Evolutionary conservation across 2,113 vertebrate genomes (phyloP), one percentile per base, ranked within the genome.

Genomic region (Haplochromis vanheusdeni): DNA sequence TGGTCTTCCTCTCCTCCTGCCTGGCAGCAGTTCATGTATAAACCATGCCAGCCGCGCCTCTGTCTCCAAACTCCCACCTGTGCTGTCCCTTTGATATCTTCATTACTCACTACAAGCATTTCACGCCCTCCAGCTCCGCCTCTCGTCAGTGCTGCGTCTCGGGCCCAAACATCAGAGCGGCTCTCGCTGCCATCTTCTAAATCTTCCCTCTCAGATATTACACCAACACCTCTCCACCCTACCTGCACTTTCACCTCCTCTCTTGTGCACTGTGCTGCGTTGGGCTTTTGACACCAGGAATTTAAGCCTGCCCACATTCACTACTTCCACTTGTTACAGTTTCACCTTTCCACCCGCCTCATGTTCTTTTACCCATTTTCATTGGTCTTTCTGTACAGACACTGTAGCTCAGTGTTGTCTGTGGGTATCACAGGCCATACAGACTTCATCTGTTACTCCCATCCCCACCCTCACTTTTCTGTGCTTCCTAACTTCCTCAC

Each of bases 241-340:
- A 13, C 62, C 62, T 68, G 33, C 11, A 12, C 33, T 21, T 21
- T 68, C 58, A 7, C 31, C 19, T 21, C 6, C 19, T 68, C 33
- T 68, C 62, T 68, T 68, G 62, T 56, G 21, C 12, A 5, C 54
- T 26, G 54, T 21, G 60, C 33, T 68, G 33, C 10, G 17, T 37
- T 37, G 33, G 19, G 19, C 31, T 62, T 62, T 5, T 37, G 60
- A 5, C 60, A 65, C 60, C 33, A 37, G 31, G 21, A 26, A 19
- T n/a, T 65, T 35, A 65, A 68, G 13, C 62, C n/a, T 65, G 10
- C 33, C 60, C 33, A 65, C 60, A n/a, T 35, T 65, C 60, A 65
- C 17, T 2, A n/a, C 17, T 54, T 54, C 6, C 52, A 54, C 52
- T 7, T 65, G 31, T 35, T 65, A 35, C 58, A 65, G 3, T 37